phyloP scores from a whole-genome alignment of 2,797 vertebrate genomes.

The Scyliorhinus canicula region DNA sequence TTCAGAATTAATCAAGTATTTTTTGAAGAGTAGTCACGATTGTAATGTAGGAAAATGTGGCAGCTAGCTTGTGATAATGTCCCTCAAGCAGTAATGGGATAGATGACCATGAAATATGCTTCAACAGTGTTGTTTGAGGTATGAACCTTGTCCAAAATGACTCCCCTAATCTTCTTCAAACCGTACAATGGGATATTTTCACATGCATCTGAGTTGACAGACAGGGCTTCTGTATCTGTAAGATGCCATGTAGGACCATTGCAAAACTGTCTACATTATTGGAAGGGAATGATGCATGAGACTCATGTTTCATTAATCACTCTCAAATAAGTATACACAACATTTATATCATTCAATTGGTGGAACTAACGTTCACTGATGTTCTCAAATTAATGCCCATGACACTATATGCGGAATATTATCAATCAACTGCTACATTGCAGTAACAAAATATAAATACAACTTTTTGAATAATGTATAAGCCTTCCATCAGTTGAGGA shows the following conservation, averaged over 20 bases:
- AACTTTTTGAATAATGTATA: not conserved
- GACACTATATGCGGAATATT: not conserved
- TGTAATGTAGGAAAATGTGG: not conserved
- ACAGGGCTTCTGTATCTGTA: not conserved
- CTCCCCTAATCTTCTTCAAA: not conserved
- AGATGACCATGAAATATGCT: not conserved
- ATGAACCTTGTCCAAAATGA: not conserved
- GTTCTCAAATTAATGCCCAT: not conserved
- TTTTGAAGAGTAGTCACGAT: not conserved
- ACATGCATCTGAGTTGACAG: not conserved
- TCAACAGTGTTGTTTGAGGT: not conserved
- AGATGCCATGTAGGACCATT: not conserved
- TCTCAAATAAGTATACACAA: not conserved
- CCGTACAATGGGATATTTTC: not conserved
- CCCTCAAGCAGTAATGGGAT: not conserved
- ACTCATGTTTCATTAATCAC: not conserved
- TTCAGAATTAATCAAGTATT: not conserved
- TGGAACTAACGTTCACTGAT: not conserved
- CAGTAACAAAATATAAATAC: not conserved
- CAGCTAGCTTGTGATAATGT: not conserved
- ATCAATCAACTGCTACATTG: not conserved
- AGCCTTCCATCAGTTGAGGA: not conserved
- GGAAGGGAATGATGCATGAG: not conserved
- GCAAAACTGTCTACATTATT: not conserved
- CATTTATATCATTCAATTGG: not conserved